A percentile compares a stretch with the other conserved stretches of the same genome.
phyloP scores from a whole-genome alignment of 2,797 vertebrate genomes.

The Peromyscus aztecus region DNA sequence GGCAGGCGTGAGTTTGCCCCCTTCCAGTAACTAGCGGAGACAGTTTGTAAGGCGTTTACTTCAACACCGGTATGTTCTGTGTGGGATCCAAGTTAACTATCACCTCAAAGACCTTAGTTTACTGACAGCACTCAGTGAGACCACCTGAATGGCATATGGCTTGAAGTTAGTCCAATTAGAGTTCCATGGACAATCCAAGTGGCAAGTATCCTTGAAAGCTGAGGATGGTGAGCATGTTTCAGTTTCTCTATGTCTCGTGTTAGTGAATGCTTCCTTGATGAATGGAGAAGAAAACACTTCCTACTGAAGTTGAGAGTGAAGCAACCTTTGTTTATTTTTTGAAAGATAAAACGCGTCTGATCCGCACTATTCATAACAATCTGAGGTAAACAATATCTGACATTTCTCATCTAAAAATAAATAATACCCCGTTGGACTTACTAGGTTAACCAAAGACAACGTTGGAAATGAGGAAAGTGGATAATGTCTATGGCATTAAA shows the following conservation, averaged over 20 bases:
- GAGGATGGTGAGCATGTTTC: neutral
- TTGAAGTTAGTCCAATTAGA: slow-evolving; percentile 19
- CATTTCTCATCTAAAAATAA: slow-evolving; percentile 70
- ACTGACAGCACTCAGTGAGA: neutral
- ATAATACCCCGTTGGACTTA: slow-evolving; percentile 53
- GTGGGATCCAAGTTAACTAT: neutral
- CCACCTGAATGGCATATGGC: neutral
- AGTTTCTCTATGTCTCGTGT: slow-evolving; percentile 43
- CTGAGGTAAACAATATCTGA: slow-evolving; percentile 62
- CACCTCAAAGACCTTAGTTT: slow-evolving; percentile 8
- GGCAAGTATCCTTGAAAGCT: neutral
- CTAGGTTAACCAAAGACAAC: slow-evolving; percentile 42
- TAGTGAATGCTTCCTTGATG: slow-evolving; percentile 45
- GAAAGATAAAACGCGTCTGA: slow-evolving; percentile 64
- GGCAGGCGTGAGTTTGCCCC: neutral
- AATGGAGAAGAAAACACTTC: slow-evolving; percentile 49
- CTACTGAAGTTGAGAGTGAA: slow-evolving; percentile 60
- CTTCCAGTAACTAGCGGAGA: neutral
- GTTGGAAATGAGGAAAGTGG: slow-evolving; percentile 14
- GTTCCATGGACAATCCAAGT: neutral
- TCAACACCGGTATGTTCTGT: neutral
- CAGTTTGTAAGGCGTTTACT: neutral
- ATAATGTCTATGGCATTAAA: neutral
- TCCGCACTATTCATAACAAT: slow-evolving; percentile 52
- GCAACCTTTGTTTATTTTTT: slow-evolving; percentile 71